Percentiles rank a stretch among this genome's conserved stretches.
These are phyloP conservation scores for Moxostoma hubbsi DNA, from an alignment of 2,797 vertebrate genomes.

Conservation along the genomic window DNA sequence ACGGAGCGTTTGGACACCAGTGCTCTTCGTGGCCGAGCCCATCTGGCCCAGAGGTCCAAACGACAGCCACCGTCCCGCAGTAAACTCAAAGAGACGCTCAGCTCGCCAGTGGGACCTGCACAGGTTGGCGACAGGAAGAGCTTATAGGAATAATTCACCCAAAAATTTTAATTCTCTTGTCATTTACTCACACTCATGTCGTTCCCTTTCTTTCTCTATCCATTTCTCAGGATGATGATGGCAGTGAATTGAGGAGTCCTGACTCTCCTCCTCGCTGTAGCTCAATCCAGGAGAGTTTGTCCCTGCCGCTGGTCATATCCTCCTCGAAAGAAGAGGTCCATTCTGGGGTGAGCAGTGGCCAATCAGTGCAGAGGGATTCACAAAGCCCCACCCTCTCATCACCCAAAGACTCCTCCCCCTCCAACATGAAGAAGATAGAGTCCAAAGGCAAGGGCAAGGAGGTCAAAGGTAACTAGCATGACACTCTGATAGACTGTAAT, in stretches of 20 bases:
- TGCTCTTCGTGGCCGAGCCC: slow-evolving; percentile 85
- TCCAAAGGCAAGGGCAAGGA: slow-evolving; percentile 85
- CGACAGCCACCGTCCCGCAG: slow-evolving; percentile 87
- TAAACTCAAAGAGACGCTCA: slow-evolving; percentile 83
- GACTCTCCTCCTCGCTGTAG: slow-evolving; percentile 68
- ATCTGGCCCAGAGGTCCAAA: slow-evolving; percentile 88
- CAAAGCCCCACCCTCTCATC: slow-evolving; percentile 72
- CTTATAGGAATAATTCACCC: background rate
- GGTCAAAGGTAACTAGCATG: slow-evolving; percentile 77
- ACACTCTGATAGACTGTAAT: no score
- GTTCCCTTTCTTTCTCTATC: slow-evolving; percentile 1
- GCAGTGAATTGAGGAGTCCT: slow-evolving; percentile 68
- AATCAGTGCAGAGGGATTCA: slow-evolving; percentile 74
- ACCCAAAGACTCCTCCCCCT: slow-evolving; percentile 73
- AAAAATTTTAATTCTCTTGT: no score
- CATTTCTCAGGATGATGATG: slow-evolving; percentile 74
- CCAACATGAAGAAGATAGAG: slow-evolving; percentile 84
- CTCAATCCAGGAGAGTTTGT: slow-evolving; percentile 79
- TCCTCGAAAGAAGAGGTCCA: slow-evolving; percentile 69
- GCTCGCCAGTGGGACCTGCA: slow-evolving; percentile 54
- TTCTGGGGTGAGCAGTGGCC: slow-evolving; percentile 68
- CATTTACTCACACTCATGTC: no score
- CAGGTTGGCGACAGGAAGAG: slow-evolving; percentile 72
- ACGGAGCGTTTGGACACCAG: slow-evolving; percentile 90
- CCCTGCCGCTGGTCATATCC: slow-evolving; percentile 71